phyloP scores from a whole-genome alignment of 2,888 invertebrate species.

The Nipponacmea schrenckii region DNA sequence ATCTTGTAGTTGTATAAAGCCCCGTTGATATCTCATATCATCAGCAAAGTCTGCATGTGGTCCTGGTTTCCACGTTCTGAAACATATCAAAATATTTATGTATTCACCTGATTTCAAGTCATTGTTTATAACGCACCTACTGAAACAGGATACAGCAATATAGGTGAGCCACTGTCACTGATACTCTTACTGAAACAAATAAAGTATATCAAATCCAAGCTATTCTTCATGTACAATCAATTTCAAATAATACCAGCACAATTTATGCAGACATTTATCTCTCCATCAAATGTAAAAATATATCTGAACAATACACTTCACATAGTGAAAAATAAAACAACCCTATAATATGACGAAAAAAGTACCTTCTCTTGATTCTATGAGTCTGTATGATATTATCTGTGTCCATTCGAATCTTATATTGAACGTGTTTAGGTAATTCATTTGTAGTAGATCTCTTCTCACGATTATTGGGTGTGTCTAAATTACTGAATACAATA shows the following conservation, averaged over 20 bases:
- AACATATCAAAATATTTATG: constrained; percentile 1
- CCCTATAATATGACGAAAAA: too few species aligned
- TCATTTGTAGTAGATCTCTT: constrained; percentile 30
- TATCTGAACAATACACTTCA: too few species aligned
- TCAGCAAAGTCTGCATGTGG: constrained; percentile 64
- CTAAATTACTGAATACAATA: constrained; percentile 35
- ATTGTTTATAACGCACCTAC: background rate
- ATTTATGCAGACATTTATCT: too few species aligned
- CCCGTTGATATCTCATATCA: constrained; percentile 67
- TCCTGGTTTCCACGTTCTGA: constrained; percentile 64
- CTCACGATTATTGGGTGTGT: constrained; percentile 23
- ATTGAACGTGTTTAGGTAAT: constrained; percentile 63
- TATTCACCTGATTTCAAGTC: background rate
- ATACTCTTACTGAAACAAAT: too few species aligned
- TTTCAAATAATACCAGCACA: too few species aligned
- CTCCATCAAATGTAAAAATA: too few species aligned
- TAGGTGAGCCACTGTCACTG: too few species aligned
- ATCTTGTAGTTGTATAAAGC: constrained; percentile 69
- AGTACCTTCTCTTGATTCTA: constrained; percentile 53
- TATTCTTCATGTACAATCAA: too few species aligned
- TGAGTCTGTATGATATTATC: constrained; percentile 66
- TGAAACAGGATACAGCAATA: background rate
- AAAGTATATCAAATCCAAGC: too few species aligned
- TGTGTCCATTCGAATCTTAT: constrained; percentile 68
- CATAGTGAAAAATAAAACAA: too few species aligned